Evolutionary conservation across 2,888 invertebrate genomes (phyloP), one percentile per base, ranked within the genome.

Genomic region (Xylota sylvarum): DNA sequence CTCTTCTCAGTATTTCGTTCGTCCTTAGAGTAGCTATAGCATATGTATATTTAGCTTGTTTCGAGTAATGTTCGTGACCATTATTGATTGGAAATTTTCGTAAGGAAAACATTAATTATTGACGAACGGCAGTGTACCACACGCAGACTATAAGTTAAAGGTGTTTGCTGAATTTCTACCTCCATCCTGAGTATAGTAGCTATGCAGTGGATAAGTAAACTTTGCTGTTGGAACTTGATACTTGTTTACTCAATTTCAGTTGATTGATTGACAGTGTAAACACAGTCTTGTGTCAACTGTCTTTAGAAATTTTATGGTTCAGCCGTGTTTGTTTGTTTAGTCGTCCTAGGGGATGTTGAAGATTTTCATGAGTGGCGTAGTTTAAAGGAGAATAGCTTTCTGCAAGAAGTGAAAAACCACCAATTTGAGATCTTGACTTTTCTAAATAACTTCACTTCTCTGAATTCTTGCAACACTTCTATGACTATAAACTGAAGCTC

Each of bases 201-300:
- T 9, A 6, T 17, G 1, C 6, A 56, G 55, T 5, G 35, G 12
- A 17, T 52, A 52, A 17, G 17, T 10, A 19, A 58, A 58, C 58
- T 58, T 19, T 37, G 35, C 19, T 12, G 37, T 35, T 58, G 7
- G 23, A 50, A 50, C 23, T 30, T 14, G 55, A 30, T 32, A 58
- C 5, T 35, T 58, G 12, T 58, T 58, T 35, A 17, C 56, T 56
- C 5, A 35, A 4, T 30, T 40, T 40, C n/a, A 10, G 40, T 37
- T 43, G 14, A 50, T 23, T 55, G 55, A 55, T 55, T 55, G 55
- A 55, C 30, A 55, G 55, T 55, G 55, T 55, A 55, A 30, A 55
- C 55, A 30, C 7, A n/a, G 5, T 9, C n/a, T 30, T 23, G 30
- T n/a, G 27, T 55, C 52, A 30, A 55, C 6, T 14, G 27, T 55